Conservation (phyloP, 92 coral and sea anemone species). For the Chrysogorgia sp. region DNA sequence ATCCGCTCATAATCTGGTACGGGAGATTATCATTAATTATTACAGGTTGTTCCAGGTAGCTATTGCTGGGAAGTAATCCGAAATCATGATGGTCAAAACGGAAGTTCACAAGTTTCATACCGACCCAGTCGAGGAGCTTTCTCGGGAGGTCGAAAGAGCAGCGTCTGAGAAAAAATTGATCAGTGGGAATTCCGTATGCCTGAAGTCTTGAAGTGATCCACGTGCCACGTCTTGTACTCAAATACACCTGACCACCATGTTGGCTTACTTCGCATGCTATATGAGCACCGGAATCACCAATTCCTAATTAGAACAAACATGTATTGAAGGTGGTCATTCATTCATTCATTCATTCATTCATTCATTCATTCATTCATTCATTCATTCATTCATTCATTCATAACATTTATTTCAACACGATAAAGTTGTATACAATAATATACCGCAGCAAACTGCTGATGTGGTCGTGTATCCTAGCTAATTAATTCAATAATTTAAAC, state of each 20-base stretch:
- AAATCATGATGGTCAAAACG: slow-evolving; percentile 23
- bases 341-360: too few species aligned
- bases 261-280: slow-evolving; percentile 37
- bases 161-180: slow-evolving; percentile 23
- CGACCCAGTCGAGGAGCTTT: slow-evolving; percentile 1
- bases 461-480: too few species aligned
- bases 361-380: too few species aligned
- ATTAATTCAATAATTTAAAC: too few species aligned
- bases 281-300: slow-evolving; percentile 30
- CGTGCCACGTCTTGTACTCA: slow-evolving; percentile 41
- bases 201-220: slow-evolving; percentile 45
- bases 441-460: too few species aligned
- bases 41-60: slow-evolving; percentile 20
- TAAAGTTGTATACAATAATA: too few species aligned
- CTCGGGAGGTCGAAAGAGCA: slow-evolving; percentile 31
- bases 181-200: slow-evolving; percentile 13
- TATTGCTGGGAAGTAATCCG: slow-evolving; percentile 26
- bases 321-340: too few species aligned
- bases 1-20: slow-evolving; percentile 31
- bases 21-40: slow-evolving; percentile 20
- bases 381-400: too few species aligned
- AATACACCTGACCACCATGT: slow-evolving; percentile 16
- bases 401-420: too few species aligned
- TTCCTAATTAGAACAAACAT: slow-evolving; percentile 3
- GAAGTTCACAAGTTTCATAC: background rate